phyloP scores from a whole-genome alignment of 1,140 invertebrate species.

The Aethina tumida region DNA sequence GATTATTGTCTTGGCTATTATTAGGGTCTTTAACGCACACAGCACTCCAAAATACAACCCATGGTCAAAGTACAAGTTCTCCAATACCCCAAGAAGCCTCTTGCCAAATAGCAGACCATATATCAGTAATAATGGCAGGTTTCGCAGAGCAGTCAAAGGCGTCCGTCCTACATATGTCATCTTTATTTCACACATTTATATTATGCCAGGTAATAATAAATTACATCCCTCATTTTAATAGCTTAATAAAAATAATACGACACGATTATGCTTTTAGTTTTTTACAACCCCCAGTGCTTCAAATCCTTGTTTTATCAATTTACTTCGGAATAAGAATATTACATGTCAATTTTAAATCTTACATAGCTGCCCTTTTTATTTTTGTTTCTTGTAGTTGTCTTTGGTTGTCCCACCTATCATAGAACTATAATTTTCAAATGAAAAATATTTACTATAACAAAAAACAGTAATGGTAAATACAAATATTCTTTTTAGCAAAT shows the following conservation, averaged over 20 bases:
- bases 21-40: slow-evolving; percentile 87
- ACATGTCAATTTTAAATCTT: too few relatives aligned
- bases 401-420: too few relatives aligned
- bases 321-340: too few relatives aligned
- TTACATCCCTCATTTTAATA: neutral
- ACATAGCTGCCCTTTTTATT: too few relatives aligned
- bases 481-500: too few relatives aligned
- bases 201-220: slow-evolving; percentile 54
- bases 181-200: slow-evolving; percentile 72
- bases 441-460: too few relatives aligned
- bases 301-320: too few relatives aligned
- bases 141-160: slow-evolving; percentile 94
- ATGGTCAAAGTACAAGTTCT: slow-evolving; percentile 50
- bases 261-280: too few relatives aligned
- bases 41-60: slow-evolving; percentile 46
- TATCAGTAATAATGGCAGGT: slow-evolving; percentile 88
- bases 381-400: too few relatives aligned
- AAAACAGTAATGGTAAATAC: too few relatives aligned
- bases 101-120: slow-evolving; percentile 92
- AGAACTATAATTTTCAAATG: too few relatives aligned
- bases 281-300: too few relatives aligned
- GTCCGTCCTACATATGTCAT: slow-evolving; percentile 86
- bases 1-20: slow-evolving; percentile 90
- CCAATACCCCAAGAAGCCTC: slow-evolving; percentile 93
- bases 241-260: neutral